A percentile compares a stretch with the other conserved stretches of the same genome.
These are phyloP conservation scores for Petrocephalus sullivani DNA, from an alignment of 2,797 vertebrate species.

Conservation along the genomic window DNA sequence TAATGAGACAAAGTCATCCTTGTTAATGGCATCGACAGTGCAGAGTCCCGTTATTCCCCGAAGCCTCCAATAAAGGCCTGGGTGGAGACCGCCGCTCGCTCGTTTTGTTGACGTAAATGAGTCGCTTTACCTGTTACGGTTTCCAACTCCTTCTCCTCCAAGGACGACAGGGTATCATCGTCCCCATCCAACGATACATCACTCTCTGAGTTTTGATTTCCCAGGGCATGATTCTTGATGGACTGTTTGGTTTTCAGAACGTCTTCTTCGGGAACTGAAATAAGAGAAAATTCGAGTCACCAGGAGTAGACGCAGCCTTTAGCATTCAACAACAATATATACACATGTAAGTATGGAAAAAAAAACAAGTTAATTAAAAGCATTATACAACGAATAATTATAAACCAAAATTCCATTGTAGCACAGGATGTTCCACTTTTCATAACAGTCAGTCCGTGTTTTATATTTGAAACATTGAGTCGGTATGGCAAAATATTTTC, in stretches of 20 bases:
- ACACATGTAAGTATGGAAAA: conserved; percentile 23
- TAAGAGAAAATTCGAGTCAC: conserved; percentile 29
- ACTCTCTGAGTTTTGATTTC: conserved; percentile 86
- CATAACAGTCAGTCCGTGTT: neutral
- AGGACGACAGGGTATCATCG: conserved; percentile 86
- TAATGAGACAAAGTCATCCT: neutral
- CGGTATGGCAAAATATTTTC: neutral
- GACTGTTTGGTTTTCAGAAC: conserved; percentile 90
- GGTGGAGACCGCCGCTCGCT: neutral
- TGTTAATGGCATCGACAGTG: neutral
- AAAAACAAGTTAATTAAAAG: neutral
- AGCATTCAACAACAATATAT: neutral
- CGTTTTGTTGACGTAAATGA: conserved; percentile 16
- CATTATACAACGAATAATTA: neutral
- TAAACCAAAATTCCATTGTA: neutral
- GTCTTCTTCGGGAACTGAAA: conserved; percentile 83
- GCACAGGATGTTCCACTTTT: neutral
- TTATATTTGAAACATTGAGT: neutral
- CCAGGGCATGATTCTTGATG: conserved; percentile 82
- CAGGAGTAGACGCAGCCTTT: neutral
- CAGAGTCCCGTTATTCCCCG: neutral
- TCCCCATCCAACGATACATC: conserved; percentile 81
- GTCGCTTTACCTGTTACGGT: conserved; percentile 78
- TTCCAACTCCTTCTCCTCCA: conserved; percentile 95
- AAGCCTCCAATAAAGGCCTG: neutral